Base-by-base conservation (phyloP, 2,797 vertebrate species). In the Nyctalus aviator region DNA sequence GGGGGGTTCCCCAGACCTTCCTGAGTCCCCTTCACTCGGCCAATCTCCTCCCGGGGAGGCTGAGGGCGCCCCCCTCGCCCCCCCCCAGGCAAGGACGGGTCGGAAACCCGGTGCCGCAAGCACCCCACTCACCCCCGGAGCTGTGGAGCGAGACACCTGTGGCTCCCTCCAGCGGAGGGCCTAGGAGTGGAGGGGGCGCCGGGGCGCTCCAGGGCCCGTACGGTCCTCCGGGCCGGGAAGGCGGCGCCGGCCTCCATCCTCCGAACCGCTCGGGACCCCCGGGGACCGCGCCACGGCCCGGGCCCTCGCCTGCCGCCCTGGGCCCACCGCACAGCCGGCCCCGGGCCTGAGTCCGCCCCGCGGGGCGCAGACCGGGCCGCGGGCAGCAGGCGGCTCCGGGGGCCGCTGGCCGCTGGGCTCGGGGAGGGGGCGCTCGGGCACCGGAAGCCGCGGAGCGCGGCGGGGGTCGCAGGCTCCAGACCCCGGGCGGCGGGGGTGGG, bases 61-160 rank as follows among this genome's bases (percentile, higher is more conserved):
- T 2, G 27, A 44, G 71, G 57, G 44, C 12, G 7, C 62, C 59
- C 73, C 44, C 44, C 46, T 12, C 12, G 12, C 2, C 12, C 46
- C 3, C 23, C 21, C 4, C 21, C 21, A 11, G 4, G 57, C 44
- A 55, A 86, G 69, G 46, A n/a, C 23, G 4, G 30, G 68, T 30
- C n/a, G n/a, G 4, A 84, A 73, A 41, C 59, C 1, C 53, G 62
- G 73, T n/a, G 79, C 46, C 2, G 32, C 20, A 0, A 2, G 73
- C 86, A 44, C 72, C 46, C 37, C 78, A n/a, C 85, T 72, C 88
- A 88, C 44, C 50, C 35, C 37, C 18, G 46, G 46, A 44, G 86
- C 75, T 76, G 55, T 20, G 66, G 64, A 81, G 50, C 5, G 83
- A 75, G 96, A 95, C 97, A 97, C 97, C 95, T 97, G 97, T 97